Evolutionary conservation across 2,113 vertebrate genomes (phyloP), one percentile per base, ranked within the genome.

Genomic region (Aleadryas rufinucha): DNA sequence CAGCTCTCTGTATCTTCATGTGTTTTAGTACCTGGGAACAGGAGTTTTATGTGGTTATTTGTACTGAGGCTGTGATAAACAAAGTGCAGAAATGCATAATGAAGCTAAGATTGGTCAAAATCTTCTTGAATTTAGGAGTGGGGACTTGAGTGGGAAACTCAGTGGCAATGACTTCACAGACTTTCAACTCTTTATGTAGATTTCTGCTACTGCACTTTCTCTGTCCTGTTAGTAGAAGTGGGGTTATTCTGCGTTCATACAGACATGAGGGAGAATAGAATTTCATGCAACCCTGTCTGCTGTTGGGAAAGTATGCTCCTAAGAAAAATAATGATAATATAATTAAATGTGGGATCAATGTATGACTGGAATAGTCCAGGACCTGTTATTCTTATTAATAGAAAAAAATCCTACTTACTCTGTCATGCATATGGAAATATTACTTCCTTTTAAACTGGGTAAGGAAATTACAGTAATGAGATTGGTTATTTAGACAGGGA

Each of bases 391-490:
- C 78, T 87, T 89, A 80, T 68, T 87, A 86, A 77, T 13, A 95
- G 50, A 45, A 95, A 82, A 82, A 91, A 94, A 87, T 80, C 47
- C 82, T 95, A 74, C 70, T 92, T 91, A 59, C 35, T 82, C 65
- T 94, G 77, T 92, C 41, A 65, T 85, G 68, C 27, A 24, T 90
- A 92, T 94, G 89, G 89, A 95, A 97, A 97, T 74, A 63, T 17
- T 9, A 52, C 69, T 96, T 96, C 88, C 86, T 96, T 95, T 96
- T 95, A 90, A 92, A 93, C 74, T 70, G 44, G 71, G 94, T 90
- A 89, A 94, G 94, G 82, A 87, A 96, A 97, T 95, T 96, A 71
- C 84, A 90, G 61, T 86, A 79, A 94, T 79, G 72, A 74, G 63
- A 61, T 23, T 92, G 76, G 71, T 93, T 95, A 84, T 92, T 76